A percentile compares a stretch with the other conserved stretches of the same genome.
Conservation (phyloP, 2,113 vertebrate genomes). For the Dryoscopus gambensis region DNA sequence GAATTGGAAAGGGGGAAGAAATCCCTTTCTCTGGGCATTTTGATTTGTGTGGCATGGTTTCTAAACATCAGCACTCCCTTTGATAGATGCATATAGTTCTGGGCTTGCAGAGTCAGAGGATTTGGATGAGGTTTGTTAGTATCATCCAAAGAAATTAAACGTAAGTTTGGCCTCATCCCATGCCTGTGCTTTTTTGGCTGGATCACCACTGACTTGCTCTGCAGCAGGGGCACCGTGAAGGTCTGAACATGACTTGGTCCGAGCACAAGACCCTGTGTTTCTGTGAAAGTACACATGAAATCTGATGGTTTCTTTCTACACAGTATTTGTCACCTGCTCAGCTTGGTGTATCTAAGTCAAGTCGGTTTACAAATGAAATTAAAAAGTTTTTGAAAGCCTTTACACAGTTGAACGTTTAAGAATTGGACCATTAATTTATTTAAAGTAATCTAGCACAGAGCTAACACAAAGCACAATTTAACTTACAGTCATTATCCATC, state of each 20-base stretch:
- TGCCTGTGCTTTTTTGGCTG: not conserved
- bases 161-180: not conserved
- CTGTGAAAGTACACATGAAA: not conserved
- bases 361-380: not conserved
- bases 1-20: not conserved
- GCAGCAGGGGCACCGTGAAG: not conserved
- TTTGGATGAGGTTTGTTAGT: not conserved
- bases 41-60: not conserved
- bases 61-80: not conserved
- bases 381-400: not conserved
- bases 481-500: not conserved
- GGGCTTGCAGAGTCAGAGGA: not conserved
- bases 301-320: fast-evolving
- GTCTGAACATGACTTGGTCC: fast-evolving
- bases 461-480: not conserved
- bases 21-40: not conserved
- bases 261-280: not conserved
- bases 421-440: not conserved
- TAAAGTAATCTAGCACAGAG: not conserved
- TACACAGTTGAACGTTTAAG: not conserved
- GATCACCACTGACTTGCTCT: not conserved
- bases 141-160: not conserved
- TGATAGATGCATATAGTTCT: not conserved
- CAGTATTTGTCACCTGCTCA: not conserved
- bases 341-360: not conserved